Evolutionary conservation across 2,797 vertebrate species (phyloP), one percentile per base, ranked within the genome.

Genomic region (Strix occidentalis): DNA sequence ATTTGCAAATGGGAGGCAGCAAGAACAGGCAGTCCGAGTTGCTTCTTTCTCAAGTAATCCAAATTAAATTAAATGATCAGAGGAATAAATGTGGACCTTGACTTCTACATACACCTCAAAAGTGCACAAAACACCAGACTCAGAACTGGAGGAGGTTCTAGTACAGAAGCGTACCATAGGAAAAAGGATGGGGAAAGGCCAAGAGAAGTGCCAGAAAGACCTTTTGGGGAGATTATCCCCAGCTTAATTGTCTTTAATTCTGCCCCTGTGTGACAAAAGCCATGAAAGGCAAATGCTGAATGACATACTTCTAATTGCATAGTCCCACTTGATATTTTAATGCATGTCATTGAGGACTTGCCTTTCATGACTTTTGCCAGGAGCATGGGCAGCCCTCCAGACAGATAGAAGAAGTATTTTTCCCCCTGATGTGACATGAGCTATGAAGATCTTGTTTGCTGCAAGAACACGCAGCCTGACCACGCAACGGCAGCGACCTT

Each of bases 301-400:
- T 94, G 94, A 94, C 94, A 94, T 63, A 75, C 88, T 95, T 96
- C 95, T 96, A 98, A 96, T 84, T 90, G 95, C 87, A 83, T 9
- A 66, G 96, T 91, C 91, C 76, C 86, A 93, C 95, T 97, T 97
- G 95, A 95, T 97, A 97, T 96, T 97, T 95, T 95, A 98, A 97
- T 94, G 92, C 95, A 72, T 91, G 95, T 94, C 97, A 97, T 43
- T 92, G 94, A 96, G 94, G 96, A 97, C 93, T 96, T 97, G 97
- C 88, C 90, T 97, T 96, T 96, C 97, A 84, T 86, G 92, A 93
- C 96, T 97, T 97, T 91, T 95, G 96, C 97, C 96, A 97, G 91
- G 90, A 97, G 84, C 94, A 93, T 2, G 66, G 97, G 97, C 97
- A 98, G 82, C 81, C 79, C 93, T 98, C 97, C 98, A 98, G 95